phyloP scores from a whole-genome alignment of 2,888 invertebrate species.

The Drosophila koepferae region DNA sequence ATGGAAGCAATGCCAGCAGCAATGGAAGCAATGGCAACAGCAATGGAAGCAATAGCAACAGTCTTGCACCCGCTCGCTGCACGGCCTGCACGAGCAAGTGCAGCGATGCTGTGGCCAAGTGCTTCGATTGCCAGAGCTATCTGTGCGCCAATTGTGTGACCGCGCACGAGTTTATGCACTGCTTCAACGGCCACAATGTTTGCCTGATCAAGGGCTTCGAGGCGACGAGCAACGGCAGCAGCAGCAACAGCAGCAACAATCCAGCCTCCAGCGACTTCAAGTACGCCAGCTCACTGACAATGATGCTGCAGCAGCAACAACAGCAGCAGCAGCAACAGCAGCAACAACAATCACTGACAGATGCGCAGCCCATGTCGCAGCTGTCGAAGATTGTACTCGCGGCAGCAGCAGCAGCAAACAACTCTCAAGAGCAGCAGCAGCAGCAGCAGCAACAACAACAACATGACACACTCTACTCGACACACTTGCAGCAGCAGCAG shows the following conservation, averaged over 20 bases:
- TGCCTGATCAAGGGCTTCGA: constrained; percentile 86
- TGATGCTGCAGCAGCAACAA: constrained; percentile 80
- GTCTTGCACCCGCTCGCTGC: constrained; percentile 87
- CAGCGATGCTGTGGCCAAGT: constrained; percentile 97
- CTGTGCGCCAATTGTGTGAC: constrained; percentile 98
- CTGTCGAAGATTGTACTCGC: constrained; percentile 82
- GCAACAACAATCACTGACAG: constrained; percentile 49
- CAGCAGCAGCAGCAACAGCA: constrained; percentile 60
- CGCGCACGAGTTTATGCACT: constrained; percentile 99
- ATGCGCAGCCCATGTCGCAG: constrained; percentile 77
- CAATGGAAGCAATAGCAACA: constrained; percentile 50
- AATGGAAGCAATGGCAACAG: constrained; percentile 44
- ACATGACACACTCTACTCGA: constrained; percentile 47
- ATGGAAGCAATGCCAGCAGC: constrained; percentile 23
- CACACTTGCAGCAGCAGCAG: constrained; percentile 50
- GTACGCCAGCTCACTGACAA: constrained; percentile 82
- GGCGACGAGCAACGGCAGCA: constrained; percentile 32
- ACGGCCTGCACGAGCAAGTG: constrained; percentile 98
- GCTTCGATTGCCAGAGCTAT: constrained; percentile 98
- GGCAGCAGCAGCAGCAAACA: constrained; percentile 67
- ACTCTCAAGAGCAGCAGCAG: constrained; percentile 55
- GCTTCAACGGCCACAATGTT: constrained; percentile 98
- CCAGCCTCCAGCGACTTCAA: constrained; percentile 79
- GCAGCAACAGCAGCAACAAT: constrained; percentile 59
- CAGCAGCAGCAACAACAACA: constrained; percentile 23